Evolutionary conservation across 2,113 vertebrate genomes (phyloP).

Genomic region (Geococcyx californianus): DNA sequence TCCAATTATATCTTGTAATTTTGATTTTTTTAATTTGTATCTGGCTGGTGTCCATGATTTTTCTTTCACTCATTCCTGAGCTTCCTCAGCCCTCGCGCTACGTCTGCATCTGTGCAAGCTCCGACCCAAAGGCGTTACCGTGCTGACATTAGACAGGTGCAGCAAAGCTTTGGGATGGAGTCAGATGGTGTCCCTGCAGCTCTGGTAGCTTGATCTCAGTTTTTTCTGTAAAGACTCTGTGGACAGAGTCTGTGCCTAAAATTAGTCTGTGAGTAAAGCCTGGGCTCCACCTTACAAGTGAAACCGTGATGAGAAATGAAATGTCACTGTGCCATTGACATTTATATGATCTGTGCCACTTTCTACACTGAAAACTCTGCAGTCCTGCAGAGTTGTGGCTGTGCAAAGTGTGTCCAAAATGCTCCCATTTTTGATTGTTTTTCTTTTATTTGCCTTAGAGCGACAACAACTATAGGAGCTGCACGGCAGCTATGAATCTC

Average conservation of each 20-base stretch:
- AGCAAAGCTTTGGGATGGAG: not conserved
- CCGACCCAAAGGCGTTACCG: not conserved
- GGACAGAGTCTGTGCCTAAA: not conserved
- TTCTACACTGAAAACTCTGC: rapidly evolving
- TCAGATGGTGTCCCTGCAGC: not conserved
- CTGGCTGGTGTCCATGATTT: not conserved
- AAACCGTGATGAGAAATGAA: not conserved
- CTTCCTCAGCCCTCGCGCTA: not conserved
- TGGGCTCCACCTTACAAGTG: not conserved
- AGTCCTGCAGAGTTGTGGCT: not conserved
- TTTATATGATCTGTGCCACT: not conserved
- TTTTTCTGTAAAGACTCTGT: not conserved
- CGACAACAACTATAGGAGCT: not conserved
- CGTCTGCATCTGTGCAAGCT: not conserved
- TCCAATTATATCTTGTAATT: not conserved
- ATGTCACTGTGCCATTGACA: not conserved
- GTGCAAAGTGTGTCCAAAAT: not conserved
- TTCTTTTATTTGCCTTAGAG: not conserved
- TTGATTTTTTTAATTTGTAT: not conserved
- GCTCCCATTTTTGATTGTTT: not conserved
- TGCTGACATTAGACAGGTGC: not conserved
- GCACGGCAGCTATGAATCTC: not conserved
- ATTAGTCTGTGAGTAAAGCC: not conserved
- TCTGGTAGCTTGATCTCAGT: not conserved
- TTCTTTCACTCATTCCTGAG: not conserved